A percentile compares a stretch with the other conserved stretches of the same genome.
These are phyloP conservation scores for Siphamia tubifer DNA, from an alignment of 2,113 vertebrate species.

Conservation along the genomic window DNA sequence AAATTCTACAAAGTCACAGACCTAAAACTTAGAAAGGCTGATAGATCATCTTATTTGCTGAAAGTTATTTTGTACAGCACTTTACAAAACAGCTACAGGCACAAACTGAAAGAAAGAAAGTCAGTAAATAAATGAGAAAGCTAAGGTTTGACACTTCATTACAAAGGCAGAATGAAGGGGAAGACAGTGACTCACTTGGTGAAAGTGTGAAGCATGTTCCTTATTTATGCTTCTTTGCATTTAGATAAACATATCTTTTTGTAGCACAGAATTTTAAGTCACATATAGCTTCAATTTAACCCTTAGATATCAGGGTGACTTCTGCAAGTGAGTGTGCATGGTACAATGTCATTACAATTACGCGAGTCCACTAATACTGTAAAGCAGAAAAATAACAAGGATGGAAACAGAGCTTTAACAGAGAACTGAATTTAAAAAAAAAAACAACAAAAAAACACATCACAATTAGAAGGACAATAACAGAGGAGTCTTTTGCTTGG, in stretches of 20 bases:
- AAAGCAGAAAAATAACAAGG: conserved; percentile 31
- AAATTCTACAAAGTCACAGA: conserved; percentile 74
- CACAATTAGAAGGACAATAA: conserved; percentile 46
- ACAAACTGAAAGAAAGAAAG: conserved; percentile 63
- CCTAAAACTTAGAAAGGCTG: conserved; percentile 68
- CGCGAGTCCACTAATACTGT: conserved; percentile 39
- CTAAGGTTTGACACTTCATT: conserved; percentile 38
- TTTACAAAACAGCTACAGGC: conserved; percentile 79
- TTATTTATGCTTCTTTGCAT: not conserved
- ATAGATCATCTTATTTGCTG: conserved; percentile 67
- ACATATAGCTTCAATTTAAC: not conserved
- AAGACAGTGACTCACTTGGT: conserved; percentile 30
- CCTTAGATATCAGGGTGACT: conserved; percentile 1
- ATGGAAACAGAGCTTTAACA: conserved; percentile 9
- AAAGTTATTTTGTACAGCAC: conserved; percentile 72
- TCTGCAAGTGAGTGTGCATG: conserved; percentile 10
- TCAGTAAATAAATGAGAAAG: not conserved
- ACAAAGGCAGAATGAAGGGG: conserved; percentile 41
- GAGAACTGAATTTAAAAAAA: conserved; percentile 35
- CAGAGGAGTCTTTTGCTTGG: conserved; percentile 40
- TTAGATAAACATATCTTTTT: not conserved
- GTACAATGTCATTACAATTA: conserved; percentile 45
- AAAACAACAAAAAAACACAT: conserved; percentile 51
- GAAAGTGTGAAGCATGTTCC: not conserved
- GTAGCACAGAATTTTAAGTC: not conserved